A percentile compares a stretch with the other conserved stretches of the same genome.
phyloP scores from a whole-genome alignment of 2,888 invertebrate species.

The Caenorhabditis panamensis region DNA sequence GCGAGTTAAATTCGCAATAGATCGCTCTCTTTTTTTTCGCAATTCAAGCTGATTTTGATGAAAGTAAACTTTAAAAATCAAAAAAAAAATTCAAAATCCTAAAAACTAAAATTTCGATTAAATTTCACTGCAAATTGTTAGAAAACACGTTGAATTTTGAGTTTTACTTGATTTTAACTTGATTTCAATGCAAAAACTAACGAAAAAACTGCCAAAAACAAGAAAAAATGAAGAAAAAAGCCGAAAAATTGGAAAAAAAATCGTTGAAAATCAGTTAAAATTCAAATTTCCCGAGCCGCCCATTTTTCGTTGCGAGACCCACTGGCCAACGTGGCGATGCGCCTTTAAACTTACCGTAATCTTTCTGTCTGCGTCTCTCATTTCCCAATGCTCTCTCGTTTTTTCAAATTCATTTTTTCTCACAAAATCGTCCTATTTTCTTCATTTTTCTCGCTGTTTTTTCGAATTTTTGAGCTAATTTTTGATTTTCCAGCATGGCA shows the following conservation, averaged over 20 bases:
- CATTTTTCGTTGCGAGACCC: slow-evolving; percentile 9
- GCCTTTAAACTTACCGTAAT: slow-evolving; percentile 11
- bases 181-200: too few relatives aligned
- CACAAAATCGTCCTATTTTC: not conserved
- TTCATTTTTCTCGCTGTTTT: slow-evolving; percentile 5
- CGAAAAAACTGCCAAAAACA: not conserved
- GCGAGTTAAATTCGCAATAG: too few relatives aligned
- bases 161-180: too few relatives aligned
- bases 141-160: too few relatives aligned
- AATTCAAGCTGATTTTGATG: not conserved
- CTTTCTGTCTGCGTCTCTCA: not conserved
- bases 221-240: not conserved
- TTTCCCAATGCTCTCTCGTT: not conserved
- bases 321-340: not conserved
- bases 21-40: not conserved
- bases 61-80: too few relatives aligned
- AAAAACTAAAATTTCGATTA: not conserved
- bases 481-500: slow-evolving; percentile 17
- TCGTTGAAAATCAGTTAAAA: not conserved
- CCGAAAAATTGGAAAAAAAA: not conserved
- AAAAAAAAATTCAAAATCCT: not conserved
- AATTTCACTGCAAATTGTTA: not conserved
- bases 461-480: not conserved
- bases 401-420: not conserved
- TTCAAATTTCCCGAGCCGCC: not conserved